Evolutionary conservation across 2,797 vertebrate genomes (phyloP).

Genomic region (Craterocephalus amniculus): DNA sequence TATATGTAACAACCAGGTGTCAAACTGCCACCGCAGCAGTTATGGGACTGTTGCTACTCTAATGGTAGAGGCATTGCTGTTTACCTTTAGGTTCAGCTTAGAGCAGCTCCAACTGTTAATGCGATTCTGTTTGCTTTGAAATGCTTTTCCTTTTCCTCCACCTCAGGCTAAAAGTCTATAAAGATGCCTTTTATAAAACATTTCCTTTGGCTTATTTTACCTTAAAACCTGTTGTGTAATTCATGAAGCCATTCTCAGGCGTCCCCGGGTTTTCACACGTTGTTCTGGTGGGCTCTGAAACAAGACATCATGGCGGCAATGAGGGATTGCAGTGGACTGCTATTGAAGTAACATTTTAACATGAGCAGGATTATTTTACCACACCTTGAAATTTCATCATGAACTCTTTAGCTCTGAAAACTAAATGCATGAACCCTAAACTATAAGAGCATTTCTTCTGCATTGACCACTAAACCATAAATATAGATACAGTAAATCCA

Average conservation of each 20-base stretch:
- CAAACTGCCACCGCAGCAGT: neutral
- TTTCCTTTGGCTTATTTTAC: slow-evolving; percentile 69
- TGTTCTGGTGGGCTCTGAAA: slow-evolving; percentile 90
- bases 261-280: slow-evolving; percentile 94
- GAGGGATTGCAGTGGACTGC: slow-evolving; percentile 41
- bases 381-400: slow-evolving; percentile 11
- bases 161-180: neutral
- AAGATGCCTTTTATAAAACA: neutral
- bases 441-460: slow-evolving; percentile 5
- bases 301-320: slow-evolving; percentile 52
- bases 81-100: neutral
- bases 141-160: neutral
- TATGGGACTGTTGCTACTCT: slow-evolving; percentile 1
- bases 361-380: slow-evolving; percentile 22
- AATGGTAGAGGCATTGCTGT: neutral
- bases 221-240: slow-evolving; percentile 96
- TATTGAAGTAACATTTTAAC: slow-evolving; percentile 34
- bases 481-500: neutral
- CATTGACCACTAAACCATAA: slow-evolving; percentile 4
- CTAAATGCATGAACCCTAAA: slow-evolving; percentile 1
- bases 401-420: slow-evolving; percentile 14
- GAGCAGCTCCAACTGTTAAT: neutral
- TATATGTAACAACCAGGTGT: neutral
- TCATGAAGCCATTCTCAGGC: slow-evolving; percentile 92
- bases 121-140: neutral